phyloP scores from a whole-genome alignment of 2,888 invertebrate species.

The Mechanitis mazaeus region DNA sequence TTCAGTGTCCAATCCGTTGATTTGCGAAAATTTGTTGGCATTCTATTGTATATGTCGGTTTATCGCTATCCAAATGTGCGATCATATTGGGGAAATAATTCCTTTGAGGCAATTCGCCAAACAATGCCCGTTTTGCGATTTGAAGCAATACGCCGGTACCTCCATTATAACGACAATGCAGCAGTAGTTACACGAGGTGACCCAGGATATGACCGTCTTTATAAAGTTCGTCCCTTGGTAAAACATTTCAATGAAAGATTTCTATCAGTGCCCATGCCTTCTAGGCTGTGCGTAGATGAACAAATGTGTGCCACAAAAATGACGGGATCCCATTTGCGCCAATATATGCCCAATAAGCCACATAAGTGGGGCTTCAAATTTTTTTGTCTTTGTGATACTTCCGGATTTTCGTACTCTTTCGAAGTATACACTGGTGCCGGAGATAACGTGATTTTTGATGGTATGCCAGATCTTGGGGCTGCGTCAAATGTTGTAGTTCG shows the following conservation, averaged over 20 bases:
- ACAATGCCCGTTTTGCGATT: constrained; percentile 1
- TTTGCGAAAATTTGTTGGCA: constrained; percentile 1
- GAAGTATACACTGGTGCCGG: constrained; percentile 1
- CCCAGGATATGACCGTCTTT: no score
- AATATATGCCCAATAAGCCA: constrained; percentile 1
- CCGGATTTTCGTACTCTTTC: constrained; percentile 1
- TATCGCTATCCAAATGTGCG: constrained; percentile 1
- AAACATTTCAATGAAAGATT: no score
- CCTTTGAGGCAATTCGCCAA: constrained; percentile 1
- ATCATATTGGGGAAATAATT: constrained; percentile 1
- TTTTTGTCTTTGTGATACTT: no score
- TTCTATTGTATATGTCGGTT: constrained; percentile 1
- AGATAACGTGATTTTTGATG: constrained; percentile 1
- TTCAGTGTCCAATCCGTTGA: constrained; percentile 1
- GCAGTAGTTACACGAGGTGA: constrained; percentile 1
- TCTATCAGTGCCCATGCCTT: no score
- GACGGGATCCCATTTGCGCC: no score
- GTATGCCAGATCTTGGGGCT: constrained; percentile 1
- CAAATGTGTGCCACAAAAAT: no score
- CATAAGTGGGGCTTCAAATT: constrained; percentile 1
- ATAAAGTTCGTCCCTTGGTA: no score
- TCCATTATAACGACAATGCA: constrained; percentile 1
- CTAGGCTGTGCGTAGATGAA: no score
- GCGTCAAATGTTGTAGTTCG: no score
- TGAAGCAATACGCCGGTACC: constrained; percentile 1